Evolutionary conservation across 2,888 invertebrate species (phyloP), one percentile per base, ranked within the genome.

Genomic region (Brachyptera risi): DNA sequence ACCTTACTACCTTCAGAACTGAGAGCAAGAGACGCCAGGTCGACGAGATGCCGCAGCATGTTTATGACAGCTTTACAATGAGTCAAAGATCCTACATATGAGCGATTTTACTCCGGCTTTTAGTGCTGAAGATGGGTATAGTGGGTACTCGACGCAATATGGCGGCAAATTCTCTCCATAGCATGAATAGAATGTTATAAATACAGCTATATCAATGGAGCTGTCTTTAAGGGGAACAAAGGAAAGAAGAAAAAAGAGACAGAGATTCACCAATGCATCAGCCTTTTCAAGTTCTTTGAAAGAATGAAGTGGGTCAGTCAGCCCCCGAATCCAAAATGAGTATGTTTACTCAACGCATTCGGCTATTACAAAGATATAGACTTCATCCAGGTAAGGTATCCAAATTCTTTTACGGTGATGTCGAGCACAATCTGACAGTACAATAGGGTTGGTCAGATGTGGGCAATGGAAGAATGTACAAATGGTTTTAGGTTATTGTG

Each of bases 361-460:
- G 15, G 17, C n/a, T 21, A 42, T 21, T 42, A 42, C 42, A 42
- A 42, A 42, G 42, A 42, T 42, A 7, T 21, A n/a, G n/a, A n/a
- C n/a, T n/a, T 42, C 42, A 42, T 42, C 42, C 42, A 42, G 42
- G 42, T 42, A 42, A 42, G 42, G 21, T 21, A 42, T 42, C 42
- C 42, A 42, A 19, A 19, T 21, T 21, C 42, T 42, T 19, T 42
- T 21, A 17, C 42, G 21, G 17, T 42, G 42, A 42, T 42, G 19
- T 42, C 19, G 42, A 42, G 42, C 42, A 17, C 42, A 42, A n/a
- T n/a, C n/a, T n/a, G n/a, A n/a, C n/a, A n/a, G n/a, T n/a, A n/a
- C n/a, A n/a, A n/a, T n/a, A n/a, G n/a, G n/a, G n/a, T n/a, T n/a
- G n/a, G n/a, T n/a, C n/a, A n/a, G n/a, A n/a, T n/a, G n/a, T n/a